Evolutionary conservation across 1,140 invertebrate genomes (phyloP).

Genomic region (Hermatobates lingyangjiaoensis): DNA sequence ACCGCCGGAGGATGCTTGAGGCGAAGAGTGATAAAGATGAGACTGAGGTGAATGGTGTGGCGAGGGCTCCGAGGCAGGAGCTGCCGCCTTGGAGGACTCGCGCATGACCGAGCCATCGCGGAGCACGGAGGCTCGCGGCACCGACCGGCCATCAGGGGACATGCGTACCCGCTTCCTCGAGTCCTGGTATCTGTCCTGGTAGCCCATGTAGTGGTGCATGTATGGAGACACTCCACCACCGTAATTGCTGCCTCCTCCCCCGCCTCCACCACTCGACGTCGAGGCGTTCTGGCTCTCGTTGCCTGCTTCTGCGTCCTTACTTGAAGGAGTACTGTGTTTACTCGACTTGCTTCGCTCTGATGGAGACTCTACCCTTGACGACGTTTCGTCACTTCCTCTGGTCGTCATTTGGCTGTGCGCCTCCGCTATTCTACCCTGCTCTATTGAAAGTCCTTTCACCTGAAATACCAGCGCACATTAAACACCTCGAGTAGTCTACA

Average conservation of each 20-base stretch:
- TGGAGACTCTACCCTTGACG: constrained; percentile 16
- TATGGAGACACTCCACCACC: constrained; percentile 23
- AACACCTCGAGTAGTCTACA: too few species aligned
- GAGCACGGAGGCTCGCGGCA: constrained; percentile 38
- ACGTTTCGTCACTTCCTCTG: constrained; percentile 8
- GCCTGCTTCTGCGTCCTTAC: constrained; percentile 13
- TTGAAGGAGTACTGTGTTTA: constrained; percentile 7
- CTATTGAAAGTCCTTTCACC: constrained; percentile 60
- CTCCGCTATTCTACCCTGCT: constrained; percentile 51
- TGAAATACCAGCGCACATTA: constrained; percentile 25
- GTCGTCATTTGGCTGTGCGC: constrained; percentile 28
- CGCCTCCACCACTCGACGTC: constrained; percentile 21
- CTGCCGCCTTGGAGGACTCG: too few species aligned
- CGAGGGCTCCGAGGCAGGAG: constrained; percentile 13
- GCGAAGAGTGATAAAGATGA: constrained; percentile 1
- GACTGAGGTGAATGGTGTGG: constrained; percentile 6
- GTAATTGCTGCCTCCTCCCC: constrained; percentile 20
- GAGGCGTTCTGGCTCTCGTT: constrained; percentile 8
- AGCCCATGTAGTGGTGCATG: constrained; percentile 18
- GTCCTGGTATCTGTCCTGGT: background rate
- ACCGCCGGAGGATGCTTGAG: constrained; percentile 2
- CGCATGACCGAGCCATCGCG: constrained; percentile 35
- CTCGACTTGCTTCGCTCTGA: constrained; percentile 11
- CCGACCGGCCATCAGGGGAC: constrained; percentile 13
- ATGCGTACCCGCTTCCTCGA: constrained; percentile 7